phyloP scores from a whole-genome alignment of 2,113 vertebrate genomes.

The Epinephelus cyanopodus region DNA sequence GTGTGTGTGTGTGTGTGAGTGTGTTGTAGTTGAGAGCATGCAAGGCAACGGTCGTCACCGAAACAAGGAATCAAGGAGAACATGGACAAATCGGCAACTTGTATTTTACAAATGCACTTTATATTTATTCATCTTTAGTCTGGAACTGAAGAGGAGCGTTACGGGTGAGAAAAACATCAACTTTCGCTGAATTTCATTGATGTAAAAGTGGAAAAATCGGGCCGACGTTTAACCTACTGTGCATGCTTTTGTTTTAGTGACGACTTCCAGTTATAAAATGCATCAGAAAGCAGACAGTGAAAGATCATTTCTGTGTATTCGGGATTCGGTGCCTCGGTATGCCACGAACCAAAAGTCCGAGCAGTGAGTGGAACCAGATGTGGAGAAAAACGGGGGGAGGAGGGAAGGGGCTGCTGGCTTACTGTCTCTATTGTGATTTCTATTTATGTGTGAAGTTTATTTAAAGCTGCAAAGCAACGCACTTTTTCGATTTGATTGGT shows the following conservation, averaged over 20 bases:
- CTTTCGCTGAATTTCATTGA: conserved; percentile 25
- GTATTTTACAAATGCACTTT: conserved; percentile 85
- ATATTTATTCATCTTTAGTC: conserved; percentile 84
- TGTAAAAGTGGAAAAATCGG: conserved; percentile 4
- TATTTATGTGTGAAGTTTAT: not conserved
- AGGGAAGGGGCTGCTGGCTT: conserved; percentile 50
- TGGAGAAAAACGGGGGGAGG: conserved; percentile 71
- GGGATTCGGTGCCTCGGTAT: conserved; percentile 71
- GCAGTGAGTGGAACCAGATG: conserved; percentile 92
- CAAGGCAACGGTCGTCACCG: conserved; percentile 70
- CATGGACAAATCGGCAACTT: conserved; percentile 73
- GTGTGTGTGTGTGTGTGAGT: conserved; percentile 2
- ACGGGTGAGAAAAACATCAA: conserved; percentile 73
- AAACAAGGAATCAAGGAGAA: conserved; percentile 56
- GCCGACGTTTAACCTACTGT: not conserved
- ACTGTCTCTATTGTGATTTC: conserved; percentile 40
- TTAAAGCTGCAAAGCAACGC: not conserved
- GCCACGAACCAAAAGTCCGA: conserved; percentile 86
- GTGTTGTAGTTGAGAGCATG: conserved; percentile 77
- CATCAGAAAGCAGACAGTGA: not conserved
- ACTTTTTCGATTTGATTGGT: not conserved
- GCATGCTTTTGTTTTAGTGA: conserved; percentile 6
- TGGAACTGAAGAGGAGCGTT: conserved; percentile 77
- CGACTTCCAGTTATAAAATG: conserved; percentile 11
- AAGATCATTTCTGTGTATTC: conserved; percentile 3